These are phyloP conservation scores for Ceyx cyanopectus DNA, from an alignment of 2,113 vertebrate genomes.

Conservation along the genomic window DNA sequence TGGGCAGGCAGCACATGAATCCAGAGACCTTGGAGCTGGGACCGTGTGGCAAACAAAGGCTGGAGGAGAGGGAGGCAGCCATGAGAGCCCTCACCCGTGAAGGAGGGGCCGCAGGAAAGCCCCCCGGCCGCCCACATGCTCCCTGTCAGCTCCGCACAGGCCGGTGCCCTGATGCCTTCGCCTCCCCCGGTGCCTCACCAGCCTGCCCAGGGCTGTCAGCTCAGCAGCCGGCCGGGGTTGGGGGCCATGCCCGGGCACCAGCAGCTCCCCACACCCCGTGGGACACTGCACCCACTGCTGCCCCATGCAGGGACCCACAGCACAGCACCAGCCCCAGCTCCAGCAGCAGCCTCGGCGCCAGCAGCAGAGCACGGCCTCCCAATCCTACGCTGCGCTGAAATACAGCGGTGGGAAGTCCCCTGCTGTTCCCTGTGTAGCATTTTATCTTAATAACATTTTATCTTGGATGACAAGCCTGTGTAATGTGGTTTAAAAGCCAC, in stretches of 20 bases:
- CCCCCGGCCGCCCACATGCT: conserved; percentile 13
- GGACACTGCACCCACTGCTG: fast-evolving
- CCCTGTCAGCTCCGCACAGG: conserved; percentile 31
- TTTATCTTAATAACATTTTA: conserved; percentile 86
- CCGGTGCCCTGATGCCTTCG: background rate
- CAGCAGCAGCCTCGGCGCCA: background rate
- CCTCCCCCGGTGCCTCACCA: background rate
- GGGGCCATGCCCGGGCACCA: background rate
- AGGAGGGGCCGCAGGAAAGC: background rate
- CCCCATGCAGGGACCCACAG: background rate
- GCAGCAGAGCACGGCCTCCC: background rate
- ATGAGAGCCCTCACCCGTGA: conserved; percentile 20
- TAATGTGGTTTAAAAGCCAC: conserved; percentile 80
- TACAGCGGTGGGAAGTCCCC: conserved; percentile 70
- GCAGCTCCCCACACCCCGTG: fast-evolving
- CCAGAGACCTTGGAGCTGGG: background rate
- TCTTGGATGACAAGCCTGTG: conserved; percentile 80
- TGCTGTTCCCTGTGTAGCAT: conserved; percentile 69
- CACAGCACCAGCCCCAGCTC: background rate
- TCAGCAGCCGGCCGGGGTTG: background rate
- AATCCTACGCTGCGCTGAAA: conserved; percentile 60
- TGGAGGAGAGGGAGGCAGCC: conserved; percentile 9
- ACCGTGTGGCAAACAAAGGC: background rate
- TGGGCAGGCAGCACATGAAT: background rate
- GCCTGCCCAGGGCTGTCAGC: background rate